Evolutionary conservation across 2,888 invertebrate species (phyloP).

Genomic region (Heliconius ismenius): DNA sequence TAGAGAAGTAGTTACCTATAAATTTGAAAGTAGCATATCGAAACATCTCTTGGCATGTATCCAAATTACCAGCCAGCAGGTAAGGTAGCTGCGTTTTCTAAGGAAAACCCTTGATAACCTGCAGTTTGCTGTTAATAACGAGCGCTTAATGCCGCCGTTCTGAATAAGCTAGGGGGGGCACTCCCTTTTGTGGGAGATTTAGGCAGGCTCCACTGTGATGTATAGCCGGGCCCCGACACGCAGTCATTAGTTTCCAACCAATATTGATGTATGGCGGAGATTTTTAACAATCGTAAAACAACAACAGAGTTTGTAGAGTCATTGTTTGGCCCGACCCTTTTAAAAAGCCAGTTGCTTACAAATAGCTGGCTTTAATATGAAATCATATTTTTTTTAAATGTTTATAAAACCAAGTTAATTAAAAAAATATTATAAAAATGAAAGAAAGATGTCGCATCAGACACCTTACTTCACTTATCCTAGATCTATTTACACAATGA

Average conservation of each 20-base stretch:
- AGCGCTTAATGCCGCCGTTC: constrained; percentile 64
- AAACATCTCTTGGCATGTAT: constrained; percentile 61
- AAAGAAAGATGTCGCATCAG: too few relatives aligned
- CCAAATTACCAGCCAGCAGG: constrained; percentile 54
- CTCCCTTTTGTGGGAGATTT: constrained; percentile 51
- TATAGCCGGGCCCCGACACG: constrained; percentile 51
- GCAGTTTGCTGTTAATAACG: constrained; percentile 61
- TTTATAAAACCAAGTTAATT: not conserved
- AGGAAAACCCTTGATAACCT: constrained; percentile 66
- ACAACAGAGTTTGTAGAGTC: constrained; percentile 6
- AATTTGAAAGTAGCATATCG: constrained; percentile 49
- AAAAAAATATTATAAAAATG: not conserved
- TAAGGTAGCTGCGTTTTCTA: constrained; percentile 54
- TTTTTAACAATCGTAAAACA: constrained; percentile 15
- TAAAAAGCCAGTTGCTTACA: not conserved
- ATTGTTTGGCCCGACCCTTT: not conserved
- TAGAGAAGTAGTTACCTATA: constrained; percentile 42
- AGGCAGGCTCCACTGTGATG: constrained; percentile 56
- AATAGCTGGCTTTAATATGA: not conserved
- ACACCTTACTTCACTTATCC: not conserved
- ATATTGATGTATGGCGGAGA: constrained; percentile 48
- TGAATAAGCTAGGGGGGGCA: constrained; percentile 59
- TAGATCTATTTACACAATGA: constrained; percentile 22
- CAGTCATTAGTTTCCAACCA: constrained; percentile 55
- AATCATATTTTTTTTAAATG: not conserved